A percentile compares a stretch with the other conserved stretches of the same genome.
Conservation (phyloP, 2,797 vertebrate genomes). For the Nannoperca australis region DNA sequence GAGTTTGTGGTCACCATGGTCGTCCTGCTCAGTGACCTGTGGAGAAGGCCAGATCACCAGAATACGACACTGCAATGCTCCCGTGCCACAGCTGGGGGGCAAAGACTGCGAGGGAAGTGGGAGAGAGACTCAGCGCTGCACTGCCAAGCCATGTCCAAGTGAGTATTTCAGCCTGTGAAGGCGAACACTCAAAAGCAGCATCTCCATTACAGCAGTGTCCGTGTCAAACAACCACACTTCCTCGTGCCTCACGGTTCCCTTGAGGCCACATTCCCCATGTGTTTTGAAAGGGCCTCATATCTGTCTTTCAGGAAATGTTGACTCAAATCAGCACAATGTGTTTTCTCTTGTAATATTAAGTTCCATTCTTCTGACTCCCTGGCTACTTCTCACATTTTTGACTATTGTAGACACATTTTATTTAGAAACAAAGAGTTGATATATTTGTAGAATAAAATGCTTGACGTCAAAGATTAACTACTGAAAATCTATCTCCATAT, state of each 20-base stretch:
- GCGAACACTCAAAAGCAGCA: constrained; percentile 30
- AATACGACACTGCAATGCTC: constrained; percentile 97
- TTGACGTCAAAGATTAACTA: neutral
- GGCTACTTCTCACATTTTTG: constrained; percentile 26
- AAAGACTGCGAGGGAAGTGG: constrained; percentile 92
- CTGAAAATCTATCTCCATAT: constrained; percentile 8
- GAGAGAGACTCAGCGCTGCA: constrained; percentile 93
- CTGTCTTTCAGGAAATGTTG: constrained; percentile 66
- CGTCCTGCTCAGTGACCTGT: constrained; percentile 95
- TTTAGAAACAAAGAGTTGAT: constrained; percentile 12
- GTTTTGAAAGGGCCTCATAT: constrained; percentile 62
- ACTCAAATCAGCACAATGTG: constrained; percentile 65
- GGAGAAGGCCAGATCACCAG: constrained; percentile 95
- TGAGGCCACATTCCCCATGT: constrained; percentile 67
- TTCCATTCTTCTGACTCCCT: constrained; percentile 39
- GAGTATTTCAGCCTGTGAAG: constrained; percentile 57
- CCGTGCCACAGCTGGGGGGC: constrained; percentile 94
- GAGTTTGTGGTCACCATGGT: constrained; percentile 99
- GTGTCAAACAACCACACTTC: constrained; percentile 38
- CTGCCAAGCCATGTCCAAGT: constrained; percentile 93
- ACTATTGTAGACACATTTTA: constrained; percentile 3
- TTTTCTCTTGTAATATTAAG: constrained; percentile 52
- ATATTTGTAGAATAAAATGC: constrained; percentile 5
- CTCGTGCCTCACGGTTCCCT: constrained; percentile 45
- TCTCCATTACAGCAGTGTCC: constrained; percentile 43